A percentile compares a stretch with the other conserved stretches of the same genome.
These are phyloP conservation scores for Heliconius charithonia DNA, from an alignment of 2,888 invertebrate genomes.

Conservation along the genomic window DNA sequence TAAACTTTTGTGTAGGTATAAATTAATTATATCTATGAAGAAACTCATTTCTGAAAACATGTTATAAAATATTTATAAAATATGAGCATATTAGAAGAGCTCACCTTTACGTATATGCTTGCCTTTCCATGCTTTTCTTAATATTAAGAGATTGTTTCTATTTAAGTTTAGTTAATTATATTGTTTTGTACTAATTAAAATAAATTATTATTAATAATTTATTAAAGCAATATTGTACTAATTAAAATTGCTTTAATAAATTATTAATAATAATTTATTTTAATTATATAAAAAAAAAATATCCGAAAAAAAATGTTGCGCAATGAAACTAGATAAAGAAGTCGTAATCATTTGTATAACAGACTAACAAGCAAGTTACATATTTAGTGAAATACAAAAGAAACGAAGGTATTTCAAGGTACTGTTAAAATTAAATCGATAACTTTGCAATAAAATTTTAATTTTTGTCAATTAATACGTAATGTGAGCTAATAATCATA, in stretches of 20 bases:
- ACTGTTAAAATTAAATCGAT: conserved; percentile 23
- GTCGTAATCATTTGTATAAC: conserved; percentile 65
- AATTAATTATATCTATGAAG: conserved; percentile 27
- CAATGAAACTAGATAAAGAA: conserved; percentile 61
- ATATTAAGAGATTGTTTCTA: too few species aligned
- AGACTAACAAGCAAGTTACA: conserved; percentile 51
- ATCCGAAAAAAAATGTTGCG: conserved; percentile 64
- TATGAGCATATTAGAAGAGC: neutral
- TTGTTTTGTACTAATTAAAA: neutral
- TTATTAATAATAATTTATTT: neutral
- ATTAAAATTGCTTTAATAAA: neutral
- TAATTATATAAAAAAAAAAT: conserved; percentile 32
- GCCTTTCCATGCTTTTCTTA: too few species aligned
- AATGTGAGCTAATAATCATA: conserved; percentile 35
- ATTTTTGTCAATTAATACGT: conserved; percentile 31
- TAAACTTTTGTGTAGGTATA: conserved; percentile 39
- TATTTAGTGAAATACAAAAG: conserved; percentile 35
- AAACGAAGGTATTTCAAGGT: conserved; percentile 19
- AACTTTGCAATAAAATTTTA: conserved; percentile 19
- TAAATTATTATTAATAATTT: neutral
- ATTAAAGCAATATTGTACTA: neutral
- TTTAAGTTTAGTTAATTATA: neutral
- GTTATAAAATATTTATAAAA: neutral
- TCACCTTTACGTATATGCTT: neutral
- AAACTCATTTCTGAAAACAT: conserved; percentile 27